A percentile compares a stretch with the other conserved stretches of the same genome.
Conservation (phyloP, 2,888 invertebrate genomes). For the Standfussiana lucernea region DNA sequence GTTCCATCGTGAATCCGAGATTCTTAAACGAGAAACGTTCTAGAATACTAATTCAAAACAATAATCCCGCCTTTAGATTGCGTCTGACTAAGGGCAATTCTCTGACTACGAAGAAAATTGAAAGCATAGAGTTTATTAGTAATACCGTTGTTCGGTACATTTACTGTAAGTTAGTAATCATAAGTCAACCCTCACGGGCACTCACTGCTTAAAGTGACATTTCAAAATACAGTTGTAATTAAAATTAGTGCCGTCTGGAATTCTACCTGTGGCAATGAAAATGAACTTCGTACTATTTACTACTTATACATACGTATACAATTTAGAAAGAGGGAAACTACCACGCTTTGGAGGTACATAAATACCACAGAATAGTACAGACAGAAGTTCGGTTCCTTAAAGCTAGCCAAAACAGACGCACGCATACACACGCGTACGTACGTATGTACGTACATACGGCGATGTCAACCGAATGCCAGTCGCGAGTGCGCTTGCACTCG, state of each 20-base stretch:
- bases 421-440: neutral
- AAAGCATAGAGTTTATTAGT: neutral
- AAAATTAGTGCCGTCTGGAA: slow-evolving; percentile 16
- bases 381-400: slow-evolving; percentile 13
- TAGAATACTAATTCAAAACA: slow-evolving; percentile 4
- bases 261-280: slow-evolving; percentile 17
- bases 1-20: neutral
- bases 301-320: slow-evolving; percentile 10
- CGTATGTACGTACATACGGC: no score
- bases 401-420: neutral
- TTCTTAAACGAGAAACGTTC: neutral
- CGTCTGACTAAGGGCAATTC: neutral
- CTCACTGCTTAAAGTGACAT: neutral
- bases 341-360: slow-evolving; percentile 30
- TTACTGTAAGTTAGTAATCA: slow-evolving; percentile 1
- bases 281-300: slow-evolving; percentile 30
- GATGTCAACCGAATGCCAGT: neutral
- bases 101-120: neutral
- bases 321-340: slow-evolving; percentile 38
- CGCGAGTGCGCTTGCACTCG: slow-evolving; percentile 18
- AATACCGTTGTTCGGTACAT: neutral
- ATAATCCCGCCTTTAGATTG: neutral
- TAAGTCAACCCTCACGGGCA: neutral
- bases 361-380: slow-evolving; percentile 1
- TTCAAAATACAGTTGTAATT: slow-evolving; percentile 14